Evolutionary conservation across 2,888 invertebrate species (phyloP).

Genomic region (Leptogaster cylindrica): DNA sequence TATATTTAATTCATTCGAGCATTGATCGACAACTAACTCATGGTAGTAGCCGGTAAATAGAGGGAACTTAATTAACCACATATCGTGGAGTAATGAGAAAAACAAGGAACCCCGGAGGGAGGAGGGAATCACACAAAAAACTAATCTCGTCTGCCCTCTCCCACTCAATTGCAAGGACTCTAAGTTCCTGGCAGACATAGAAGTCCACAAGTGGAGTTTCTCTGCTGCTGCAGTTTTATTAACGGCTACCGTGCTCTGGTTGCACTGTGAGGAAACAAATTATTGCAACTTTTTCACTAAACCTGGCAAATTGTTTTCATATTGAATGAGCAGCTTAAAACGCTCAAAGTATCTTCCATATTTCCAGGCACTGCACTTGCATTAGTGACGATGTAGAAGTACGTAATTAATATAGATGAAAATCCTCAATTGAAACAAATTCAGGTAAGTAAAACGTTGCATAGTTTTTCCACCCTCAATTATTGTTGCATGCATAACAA

Average conservation of each 20-base stretch:
- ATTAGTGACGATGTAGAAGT: too few relatives aligned
- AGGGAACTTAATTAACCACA: conserved; percentile 19
- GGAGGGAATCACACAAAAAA: background rate
- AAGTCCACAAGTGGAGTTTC: conserved; percentile 9
- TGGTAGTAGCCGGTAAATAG: too few relatives aligned
- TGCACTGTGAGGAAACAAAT: conserved; percentile 1
- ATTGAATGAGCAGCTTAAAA: conserved; percentile 1
- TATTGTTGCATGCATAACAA: too few relatives aligned
- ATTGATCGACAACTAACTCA: too few relatives aligned
- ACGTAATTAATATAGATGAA: too few relatives aligned
- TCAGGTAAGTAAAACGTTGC: too few relatives aligned
- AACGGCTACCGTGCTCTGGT: conserved; percentile 4
- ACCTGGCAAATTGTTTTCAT: conserved; percentile 19
- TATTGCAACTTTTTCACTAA: conserved; percentile 12
- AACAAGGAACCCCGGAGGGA: background rate
- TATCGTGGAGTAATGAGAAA: conserved; percentile 12
- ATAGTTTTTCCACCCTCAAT: too few relatives aligned
- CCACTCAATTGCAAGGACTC: conserved; percentile 1
- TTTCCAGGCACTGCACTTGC: too few relatives aligned
- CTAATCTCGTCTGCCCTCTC: background rate
- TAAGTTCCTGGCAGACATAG: background rate
- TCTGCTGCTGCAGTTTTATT: conserved; percentile 11
- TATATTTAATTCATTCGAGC: too few relatives aligned
- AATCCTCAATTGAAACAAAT: too few relatives aligned
- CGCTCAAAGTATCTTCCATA: too few relatives aligned